These are phyloP conservation scores for human (Homo sapiens) DNA, from an alignment of 2,113 vertebrate species.

Conservation along the genomic window GRCh38 chr7:66202001-66202500, in stretches of 20 bases:
- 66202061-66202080: not conserved
- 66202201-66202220: not conserved
- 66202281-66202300: not conserved
- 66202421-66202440: not conserved
- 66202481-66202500: not conserved
- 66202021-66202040: not conserved
- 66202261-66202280: not conserved
- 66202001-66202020: not conserved
- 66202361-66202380: not conserved
- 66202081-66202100: not conserved
- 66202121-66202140: not conserved
- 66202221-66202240: not conserved
- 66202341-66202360: not conserved
- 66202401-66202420: not conserved
- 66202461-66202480: not conserved
- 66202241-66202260: not conserved
- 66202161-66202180: not conserved
- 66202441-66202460: not conserved
- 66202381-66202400: not conserved
- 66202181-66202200: slow-evolving; percentile 5
- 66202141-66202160: not conserved
- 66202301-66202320: not conserved
- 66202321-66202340: not conserved
- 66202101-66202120: slow-evolving; percentile 36
- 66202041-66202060: not conserved